These are phyloP conservation scores for Labia minor DNA, from an alignment of 2,888 invertebrate species.

Conservation along the genomic window DNA sequence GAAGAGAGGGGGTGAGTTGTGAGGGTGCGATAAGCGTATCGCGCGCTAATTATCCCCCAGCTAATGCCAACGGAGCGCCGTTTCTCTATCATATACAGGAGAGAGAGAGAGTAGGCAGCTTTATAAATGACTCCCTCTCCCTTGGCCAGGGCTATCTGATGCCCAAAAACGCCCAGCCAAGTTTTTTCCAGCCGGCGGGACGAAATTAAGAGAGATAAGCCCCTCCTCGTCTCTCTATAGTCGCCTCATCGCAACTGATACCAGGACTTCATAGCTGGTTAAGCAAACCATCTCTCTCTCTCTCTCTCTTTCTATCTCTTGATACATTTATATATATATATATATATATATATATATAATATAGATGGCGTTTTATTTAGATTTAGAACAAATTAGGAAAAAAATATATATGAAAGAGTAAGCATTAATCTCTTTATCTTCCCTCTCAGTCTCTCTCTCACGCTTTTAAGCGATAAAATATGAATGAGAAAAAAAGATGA, in stretches of 20 bases:
- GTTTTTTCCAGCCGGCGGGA: background rate
- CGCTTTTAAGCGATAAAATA: too few relatives aligned
- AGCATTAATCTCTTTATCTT: too few relatives aligned
- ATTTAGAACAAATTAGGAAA: too few relatives aligned
- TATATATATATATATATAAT: too few relatives aligned
- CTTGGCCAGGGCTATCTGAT: background rate
- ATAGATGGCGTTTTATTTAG: too few relatives aligned
- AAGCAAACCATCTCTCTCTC: background rate
- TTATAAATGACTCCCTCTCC: background rate
- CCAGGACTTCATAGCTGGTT: background rate
- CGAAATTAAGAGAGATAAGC: constrained; percentile 5
- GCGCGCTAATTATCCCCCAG: background rate
- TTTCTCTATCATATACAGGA: background rate
- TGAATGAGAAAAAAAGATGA: too few relatives aligned
- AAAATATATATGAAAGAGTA: too few relatives aligned
- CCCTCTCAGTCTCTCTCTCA: too few relatives aligned
- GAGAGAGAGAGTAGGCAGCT: background rate
- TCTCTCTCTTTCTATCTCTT: too few relatives aligned
- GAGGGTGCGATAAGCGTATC: background rate
- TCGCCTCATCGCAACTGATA: background rate
- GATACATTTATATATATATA: too few relatives aligned
- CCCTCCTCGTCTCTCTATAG: background rate
- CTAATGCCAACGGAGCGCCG: background rate
- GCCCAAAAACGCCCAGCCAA: constrained; percentile 7
- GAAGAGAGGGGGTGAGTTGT: too few relatives aligned